phyloP scores from a whole-genome alignment of 1,140 invertebrate genomes.

The Acyrthosiphon pisum region DNA sequence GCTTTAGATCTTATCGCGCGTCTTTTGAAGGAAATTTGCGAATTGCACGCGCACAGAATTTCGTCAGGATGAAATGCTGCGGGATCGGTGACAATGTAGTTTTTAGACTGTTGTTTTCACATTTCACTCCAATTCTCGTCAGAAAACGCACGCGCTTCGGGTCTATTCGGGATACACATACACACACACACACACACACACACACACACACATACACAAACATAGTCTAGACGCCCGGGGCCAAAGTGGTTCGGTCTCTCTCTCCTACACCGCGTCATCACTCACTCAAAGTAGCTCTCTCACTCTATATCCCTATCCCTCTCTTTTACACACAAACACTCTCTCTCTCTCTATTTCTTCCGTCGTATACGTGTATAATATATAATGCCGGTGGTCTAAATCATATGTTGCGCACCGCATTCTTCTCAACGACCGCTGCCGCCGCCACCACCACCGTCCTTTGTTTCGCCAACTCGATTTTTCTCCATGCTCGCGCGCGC shows the following conservation, averaged over 20 bases:
- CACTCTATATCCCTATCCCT: neutral
- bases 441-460: neutral
- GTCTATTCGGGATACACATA: neutral
- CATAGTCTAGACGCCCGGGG: constrained; percentile 41
- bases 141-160: neutral
- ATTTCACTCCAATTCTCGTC: constrained; percentile 12
- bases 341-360: neutral
- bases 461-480: constrained; percentile 53
- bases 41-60: neutral
- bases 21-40: too few species aligned
- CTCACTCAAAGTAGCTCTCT: neutral
- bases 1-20: neutral
- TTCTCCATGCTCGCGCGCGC: neutral
- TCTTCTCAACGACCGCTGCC: constrained; percentile 7
- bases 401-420: constrained; percentile 43
- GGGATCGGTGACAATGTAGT: neutral
- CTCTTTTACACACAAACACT: neutral
- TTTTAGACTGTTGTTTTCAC: neutral
- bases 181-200: too few species aligned
- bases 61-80: too few species aligned
- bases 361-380: neutral
- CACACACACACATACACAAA: too few species aligned
- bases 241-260: constrained; percentile 2
- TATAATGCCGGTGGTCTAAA: constrained; percentile 47
- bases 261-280: neutral